These are phyloP conservation scores for Reticulitermes speratus DNA, from an alignment of 1,140 invertebrate genomes.

Conservation along the genomic window DNA sequence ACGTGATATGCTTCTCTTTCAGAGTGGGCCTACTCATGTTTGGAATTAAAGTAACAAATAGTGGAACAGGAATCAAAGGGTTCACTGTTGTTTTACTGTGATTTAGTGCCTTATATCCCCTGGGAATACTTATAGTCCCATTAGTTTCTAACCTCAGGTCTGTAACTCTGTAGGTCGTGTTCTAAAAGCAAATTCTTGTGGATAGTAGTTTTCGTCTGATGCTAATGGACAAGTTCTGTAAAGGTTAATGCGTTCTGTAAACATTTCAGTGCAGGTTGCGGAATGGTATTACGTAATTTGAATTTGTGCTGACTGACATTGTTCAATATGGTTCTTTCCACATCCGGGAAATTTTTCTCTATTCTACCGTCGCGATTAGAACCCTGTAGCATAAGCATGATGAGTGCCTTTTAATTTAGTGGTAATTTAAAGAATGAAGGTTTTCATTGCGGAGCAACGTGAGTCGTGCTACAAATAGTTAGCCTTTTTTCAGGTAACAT, in stretches of 20 bases:
- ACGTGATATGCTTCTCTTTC: neutral
- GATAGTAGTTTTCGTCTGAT: neutral
- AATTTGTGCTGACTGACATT: too few species aligned
- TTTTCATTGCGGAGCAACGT: too few species aligned
- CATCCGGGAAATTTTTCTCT: too few species aligned
- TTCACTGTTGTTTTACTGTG: neutral
- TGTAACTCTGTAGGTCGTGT: neutral
- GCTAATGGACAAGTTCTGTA: constrained; percentile 10
- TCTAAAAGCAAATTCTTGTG: neutral
- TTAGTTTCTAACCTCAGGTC: neutral
- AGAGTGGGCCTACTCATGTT: neutral
- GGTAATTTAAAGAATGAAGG: too few species aligned
- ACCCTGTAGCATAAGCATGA: too few species aligned
- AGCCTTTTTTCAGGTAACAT: too few species aligned
- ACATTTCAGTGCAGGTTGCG: neutral
- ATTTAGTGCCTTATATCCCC: neutral
- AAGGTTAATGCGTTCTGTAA: neutral
- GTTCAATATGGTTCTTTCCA: too few species aligned
- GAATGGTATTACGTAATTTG: too few species aligned
- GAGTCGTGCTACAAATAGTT: too few species aligned
- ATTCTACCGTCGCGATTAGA: too few species aligned
- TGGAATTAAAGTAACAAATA: neutral
- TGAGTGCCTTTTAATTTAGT: too few species aligned
- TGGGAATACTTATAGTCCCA: neutral
- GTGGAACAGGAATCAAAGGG: neutral